These are phyloP conservation scores for Gulo gulo DNA, from an alignment of 2,113 vertebrate species.

Conservation along the genomic window DNA sequence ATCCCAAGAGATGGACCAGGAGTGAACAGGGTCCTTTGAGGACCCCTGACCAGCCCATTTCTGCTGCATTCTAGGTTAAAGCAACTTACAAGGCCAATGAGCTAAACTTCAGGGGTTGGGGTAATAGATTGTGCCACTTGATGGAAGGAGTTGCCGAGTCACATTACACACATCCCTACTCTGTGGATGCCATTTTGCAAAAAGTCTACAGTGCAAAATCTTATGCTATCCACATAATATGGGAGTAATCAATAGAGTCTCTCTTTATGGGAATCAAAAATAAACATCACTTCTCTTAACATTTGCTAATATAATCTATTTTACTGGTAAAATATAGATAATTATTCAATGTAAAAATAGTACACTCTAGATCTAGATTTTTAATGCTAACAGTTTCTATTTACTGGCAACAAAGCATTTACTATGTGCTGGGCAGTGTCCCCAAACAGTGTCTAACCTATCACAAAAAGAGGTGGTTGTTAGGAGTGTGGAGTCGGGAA, in stretches of 20 bases:
- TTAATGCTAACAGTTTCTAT: neutral
- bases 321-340: neutral
- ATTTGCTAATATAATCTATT: neutral
- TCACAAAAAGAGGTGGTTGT: neutral
- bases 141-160: neutral
- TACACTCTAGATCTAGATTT: neutral
- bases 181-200: neutral
- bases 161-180: neutral
- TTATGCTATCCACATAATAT: too few relatives aligned
- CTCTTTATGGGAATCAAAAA: neutral
- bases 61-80: neutral
- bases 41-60: neutral
- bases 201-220: neutral
- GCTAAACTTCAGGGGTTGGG: neutral
- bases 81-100: neutral
- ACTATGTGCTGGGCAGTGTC: neutral
- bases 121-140: neutral
- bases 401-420: neutral
- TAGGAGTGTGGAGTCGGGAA: neutral
- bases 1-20: neutral
- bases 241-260: neutral
- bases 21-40: neutral
- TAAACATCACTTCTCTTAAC: neutral
- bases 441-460: accelerated
- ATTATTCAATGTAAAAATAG: neutral